Conservation (phyloP, 2,113 vertebrate species). For the Stomatorhinus ivindoensis region DNA sequence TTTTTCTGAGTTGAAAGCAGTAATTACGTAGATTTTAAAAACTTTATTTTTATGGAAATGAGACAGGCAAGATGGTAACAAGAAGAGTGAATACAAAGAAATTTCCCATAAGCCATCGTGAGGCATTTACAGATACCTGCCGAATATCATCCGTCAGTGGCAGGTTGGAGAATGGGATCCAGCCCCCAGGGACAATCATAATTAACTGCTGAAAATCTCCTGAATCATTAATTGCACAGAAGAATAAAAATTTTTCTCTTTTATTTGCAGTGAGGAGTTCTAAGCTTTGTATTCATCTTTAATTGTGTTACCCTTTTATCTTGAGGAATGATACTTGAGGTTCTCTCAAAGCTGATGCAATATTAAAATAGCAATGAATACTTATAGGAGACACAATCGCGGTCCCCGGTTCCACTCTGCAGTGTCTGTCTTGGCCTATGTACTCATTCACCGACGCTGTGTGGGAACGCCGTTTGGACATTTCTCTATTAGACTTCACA, state of each 20-base stretch:
- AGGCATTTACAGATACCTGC: constrained; percentile 17
- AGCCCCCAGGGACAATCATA: neutral
- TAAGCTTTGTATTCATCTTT: neutral
- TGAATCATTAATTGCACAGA: neutral
- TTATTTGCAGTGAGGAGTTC: neutral
- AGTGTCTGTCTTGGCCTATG: neutral
- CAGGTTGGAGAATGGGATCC: neutral
- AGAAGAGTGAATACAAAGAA: neutral
- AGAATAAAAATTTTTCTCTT: neutral
- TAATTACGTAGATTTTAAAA: neutral
- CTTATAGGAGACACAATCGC: neutral
- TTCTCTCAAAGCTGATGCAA: neutral
- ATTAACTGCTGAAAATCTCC: neutral
- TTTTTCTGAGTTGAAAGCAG: neutral
- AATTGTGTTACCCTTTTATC: neutral
- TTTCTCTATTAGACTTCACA: neutral
- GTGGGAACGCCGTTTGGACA: neutral
- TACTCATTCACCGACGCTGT: neutral
- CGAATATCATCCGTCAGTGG: neutral
- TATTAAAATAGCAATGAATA: neutral
- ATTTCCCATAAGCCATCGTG: neutral
- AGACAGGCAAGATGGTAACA: neutral
- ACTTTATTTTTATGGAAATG: neutral
- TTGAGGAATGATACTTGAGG: neutral
- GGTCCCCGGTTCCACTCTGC: too few relatives aligned